Base-by-base conservation (phyloP, 1,140 invertebrate genomes). In the Thaumatotibia leucotreta region DNA sequence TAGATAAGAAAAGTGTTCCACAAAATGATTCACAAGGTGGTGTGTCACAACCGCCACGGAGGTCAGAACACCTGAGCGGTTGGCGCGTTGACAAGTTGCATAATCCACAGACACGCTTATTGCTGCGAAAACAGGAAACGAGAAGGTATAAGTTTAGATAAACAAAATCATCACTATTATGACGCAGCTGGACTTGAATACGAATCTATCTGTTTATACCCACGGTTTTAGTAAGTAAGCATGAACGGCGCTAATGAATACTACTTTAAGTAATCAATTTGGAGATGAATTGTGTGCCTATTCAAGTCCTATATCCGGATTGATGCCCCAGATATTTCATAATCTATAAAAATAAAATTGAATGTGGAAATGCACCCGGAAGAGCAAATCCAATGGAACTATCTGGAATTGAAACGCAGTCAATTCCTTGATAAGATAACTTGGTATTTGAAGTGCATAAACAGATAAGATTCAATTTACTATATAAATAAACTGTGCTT, bases 61-160 rank as follows among this genome's bases (percentile, higher is more conserved):
- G 77, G 80, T 83, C 75, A 72, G 69, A 80, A 80, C 85, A 86
- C 85, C 84, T 85, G 80, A 82, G 66, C 75, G 69, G 32, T 82
- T 88, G 85, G 85, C 85, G 80, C 27, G 22, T 61, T 82, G 84
- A 82, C 85, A 88, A 86, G 65, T 86, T 84, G 78, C 80, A 79
- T 88, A 85, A 86, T 77, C 70, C 64, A 39, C 63, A 64, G 64
- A 73, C 70, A 72, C 68, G 70, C 69, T 67, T n/a, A n/a, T n/a
- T 73, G 69, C 64, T 70, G 69, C 70, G 77, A 79, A 80, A 82
- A 83, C 84, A 88, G 84, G 85, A 88, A 88, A 88, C 81, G 67
- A 49, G 65, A 73, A 77, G 80, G 77, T 83, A 77, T 85, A 74
- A 76, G 76, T 80, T 58, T 58, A 58, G 14, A 58, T 17, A 58